phyloP scores from a whole-genome alignment of 2,113 vertebrate species.

The Brachypteracias leptosomus region DNA sequence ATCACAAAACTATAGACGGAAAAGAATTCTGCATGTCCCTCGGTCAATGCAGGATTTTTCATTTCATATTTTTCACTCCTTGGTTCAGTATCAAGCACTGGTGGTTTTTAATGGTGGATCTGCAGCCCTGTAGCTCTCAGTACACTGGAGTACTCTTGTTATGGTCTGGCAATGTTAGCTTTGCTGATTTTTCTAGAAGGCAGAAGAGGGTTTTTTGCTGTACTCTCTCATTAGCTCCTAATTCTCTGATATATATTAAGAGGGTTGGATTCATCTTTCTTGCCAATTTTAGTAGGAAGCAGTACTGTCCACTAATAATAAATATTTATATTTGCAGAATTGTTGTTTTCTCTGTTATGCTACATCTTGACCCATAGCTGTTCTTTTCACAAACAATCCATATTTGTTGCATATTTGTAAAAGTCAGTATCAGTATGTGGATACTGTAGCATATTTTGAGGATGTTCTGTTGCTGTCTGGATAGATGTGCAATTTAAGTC shows the following conservation, averaged over 20 bases:
- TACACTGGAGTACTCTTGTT: background rate
- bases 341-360: background rate
- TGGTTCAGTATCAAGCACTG: background rate
- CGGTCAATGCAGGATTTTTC: background rate
- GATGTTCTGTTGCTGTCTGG: background rate
- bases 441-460: background rate
- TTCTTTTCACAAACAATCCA: slow-evolving; percentile 26
- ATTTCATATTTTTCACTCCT: background rate
- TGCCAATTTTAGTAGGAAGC: slow-evolving; percentile 21
- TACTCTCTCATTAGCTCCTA: background rate
- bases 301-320: slow-evolving; percentile 6
- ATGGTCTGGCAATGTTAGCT: background rate
- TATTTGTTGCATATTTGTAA: background rate
- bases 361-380: slow-evolving; percentile 21
- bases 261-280: background rate
- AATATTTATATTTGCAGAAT: slow-evolving; percentile 23
- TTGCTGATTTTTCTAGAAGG: slow-evolving; percentile 29
- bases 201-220: background rate
- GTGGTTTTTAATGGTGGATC: background rate
- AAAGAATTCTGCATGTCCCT: background rate
- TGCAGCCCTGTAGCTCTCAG: background rate
- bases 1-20: background rate
- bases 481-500: background rate
- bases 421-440: background rate
- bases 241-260: background rate